Evolutionary conservation across 2,888 invertebrate species (phyloP).

Genomic region (Crioceris asparagi): DNA sequence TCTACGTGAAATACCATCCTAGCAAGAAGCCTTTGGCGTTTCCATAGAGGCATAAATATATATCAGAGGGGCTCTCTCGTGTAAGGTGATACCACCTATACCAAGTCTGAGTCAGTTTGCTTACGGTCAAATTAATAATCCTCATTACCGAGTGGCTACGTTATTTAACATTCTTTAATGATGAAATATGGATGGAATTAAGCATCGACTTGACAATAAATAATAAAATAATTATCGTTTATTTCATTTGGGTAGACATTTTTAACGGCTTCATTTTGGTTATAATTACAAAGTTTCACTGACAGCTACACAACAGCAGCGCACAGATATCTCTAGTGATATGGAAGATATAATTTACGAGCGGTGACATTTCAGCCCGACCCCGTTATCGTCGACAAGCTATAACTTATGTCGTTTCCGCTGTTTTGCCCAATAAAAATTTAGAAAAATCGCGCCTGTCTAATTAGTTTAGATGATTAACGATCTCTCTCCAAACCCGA

Average conservation of each 20-base stretch:
- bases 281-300: conserved; percentile 28
- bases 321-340: conserved; percentile 23
- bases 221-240: conserved; percentile 25
- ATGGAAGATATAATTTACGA: conserved; percentile 33
- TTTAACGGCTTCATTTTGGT: conserved; percentile 24
- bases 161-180: too few relatives aligned
- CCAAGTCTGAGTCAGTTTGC: too few relatives aligned
- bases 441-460: conserved; percentile 27
- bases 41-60: too few relatives aligned
- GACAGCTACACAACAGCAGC: too few relatives aligned
- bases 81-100: too few relatives aligned
- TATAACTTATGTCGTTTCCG: conserved; percentile 33
- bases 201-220: too few relatives aligned
- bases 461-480: conserved; percentile 27
- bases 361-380: conserved; percentile 31
- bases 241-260: conserved; percentile 23
- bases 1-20: too few relatives aligned
- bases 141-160: too few relatives aligned
- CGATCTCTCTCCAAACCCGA: conserved; percentile 14
- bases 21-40: too few relatives aligned
- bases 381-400: conserved; percentile 32
- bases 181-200: conserved; percentile 4
- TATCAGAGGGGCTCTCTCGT: too few relatives aligned
- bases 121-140: too few relatives aligned
- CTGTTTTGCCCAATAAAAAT: conserved; percentile 26